These are phyloP conservation scores for Polyommatus iphigenia DNA, from an alignment of 2,888 invertebrate species.

Conservation along the genomic window DNA sequence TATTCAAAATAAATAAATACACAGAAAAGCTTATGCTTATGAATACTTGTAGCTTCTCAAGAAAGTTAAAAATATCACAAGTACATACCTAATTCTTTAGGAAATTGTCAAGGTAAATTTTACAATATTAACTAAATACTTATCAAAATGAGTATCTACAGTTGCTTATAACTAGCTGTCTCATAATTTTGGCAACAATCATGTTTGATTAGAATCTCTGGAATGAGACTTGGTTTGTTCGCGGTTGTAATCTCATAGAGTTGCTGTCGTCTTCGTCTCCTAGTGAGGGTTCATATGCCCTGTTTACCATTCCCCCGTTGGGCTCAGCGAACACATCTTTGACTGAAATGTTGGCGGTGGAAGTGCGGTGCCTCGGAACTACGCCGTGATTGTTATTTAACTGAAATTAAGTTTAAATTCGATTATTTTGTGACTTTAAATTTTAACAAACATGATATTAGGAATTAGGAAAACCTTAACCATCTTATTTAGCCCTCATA, in stretches of 20 bases:
- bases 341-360: slow-evolving; percentile 88
- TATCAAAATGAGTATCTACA: slow-evolving; percentile 60
- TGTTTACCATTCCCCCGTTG: slow-evolving; percentile 85
- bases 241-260: slow-evolving; percentile 86
- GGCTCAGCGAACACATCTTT: slow-evolving; percentile 89
- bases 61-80: slow-evolving; percentile 63
- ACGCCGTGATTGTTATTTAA: slow-evolving; percentile 82
- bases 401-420: slow-evolving; percentile 53
- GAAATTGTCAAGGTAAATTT: slow-evolving; percentile 34
- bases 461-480: too few relatives aligned
- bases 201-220: slow-evolving; percentile 52
- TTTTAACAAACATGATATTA: neutral
- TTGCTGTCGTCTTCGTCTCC: slow-evolving; percentile 85
- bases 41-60: slow-evolving; percentile 38
- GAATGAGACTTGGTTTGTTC: slow-evolving; percentile 83
- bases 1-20: slow-evolving; percentile 56
- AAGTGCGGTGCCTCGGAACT: slow-evolving; percentile 85
- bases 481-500: too few relatives aligned
- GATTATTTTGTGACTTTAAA: neutral
- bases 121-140: slow-evolving; percentile 42
- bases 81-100: slow-evolving; percentile 45
- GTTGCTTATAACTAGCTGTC: slow-evolving; percentile 44
- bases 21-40: slow-evolving; percentile 42
- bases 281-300: slow-evolving; percentile 85
- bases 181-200: slow-evolving; percentile 57